Percentiles rank a stretch among this genome's conserved stretches.
phyloP scores from a whole-genome alignment of 2,797 vertebrate species.

The Bradypus variegatus region DNA sequence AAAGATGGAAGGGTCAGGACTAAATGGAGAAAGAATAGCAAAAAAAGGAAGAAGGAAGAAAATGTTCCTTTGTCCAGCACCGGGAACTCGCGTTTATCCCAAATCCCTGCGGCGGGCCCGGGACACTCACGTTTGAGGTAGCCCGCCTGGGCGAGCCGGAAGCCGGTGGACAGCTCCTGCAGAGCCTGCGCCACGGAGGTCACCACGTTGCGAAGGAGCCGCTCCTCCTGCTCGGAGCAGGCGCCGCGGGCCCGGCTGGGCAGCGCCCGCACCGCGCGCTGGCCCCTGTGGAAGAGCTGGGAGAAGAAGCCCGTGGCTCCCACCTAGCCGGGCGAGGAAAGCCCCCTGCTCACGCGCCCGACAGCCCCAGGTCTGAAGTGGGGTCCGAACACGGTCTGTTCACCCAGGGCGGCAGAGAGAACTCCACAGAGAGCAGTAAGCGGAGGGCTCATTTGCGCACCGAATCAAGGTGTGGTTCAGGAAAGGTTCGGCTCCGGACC shows the following conservation, averaged over 20 bases:
- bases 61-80: fast-evolving
- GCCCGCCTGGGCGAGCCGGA: slow-evolving; percentile 92
- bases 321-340: not conserved
- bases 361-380: not conserved
- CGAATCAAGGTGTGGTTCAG: no score
- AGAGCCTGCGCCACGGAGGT: slow-evolving; percentile 92
- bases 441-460: not conserved
- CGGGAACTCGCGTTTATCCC: not conserved
- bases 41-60: not conserved
- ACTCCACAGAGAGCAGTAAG: not conserved
- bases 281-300: slow-evolving; percentile 98
- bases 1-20: not conserved
- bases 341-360: not conserved
- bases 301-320: slow-evolving; percentile 37
- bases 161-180: slow-evolving; percentile 92
- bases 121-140: slow-evolving; percentile 93
- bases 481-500: no score
- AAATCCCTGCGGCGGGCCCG: not conserved
- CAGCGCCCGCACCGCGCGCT: slow-evolving; percentile 88
- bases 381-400: not conserved
- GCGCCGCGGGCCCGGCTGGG: slow-evolving; percentile 83
- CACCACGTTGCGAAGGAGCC: slow-evolving; percentile 90
- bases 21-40: not conserved
- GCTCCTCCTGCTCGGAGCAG: slow-evolving; percentile 93
- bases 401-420: not conserved